Conservation (phyloP, 2,888 invertebrate species). For the Amiota communis region DNA sequence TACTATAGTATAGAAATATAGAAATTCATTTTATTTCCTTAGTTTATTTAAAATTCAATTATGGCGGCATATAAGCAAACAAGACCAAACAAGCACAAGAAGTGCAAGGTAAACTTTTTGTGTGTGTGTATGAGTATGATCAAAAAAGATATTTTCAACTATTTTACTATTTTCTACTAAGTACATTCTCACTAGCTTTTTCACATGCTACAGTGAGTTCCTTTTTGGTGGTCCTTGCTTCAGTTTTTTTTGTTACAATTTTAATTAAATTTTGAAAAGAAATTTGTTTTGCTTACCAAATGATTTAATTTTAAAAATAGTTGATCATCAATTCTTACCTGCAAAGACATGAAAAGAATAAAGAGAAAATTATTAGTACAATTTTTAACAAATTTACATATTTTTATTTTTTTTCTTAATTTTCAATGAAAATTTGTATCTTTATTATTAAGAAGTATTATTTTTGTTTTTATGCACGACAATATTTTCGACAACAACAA, state of each 20-base stretch:
- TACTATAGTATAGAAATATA: no score
- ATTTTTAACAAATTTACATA: no score
- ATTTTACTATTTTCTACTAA: background rate
- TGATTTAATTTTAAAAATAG: conserved; percentile 69
- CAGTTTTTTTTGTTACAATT: background rate
- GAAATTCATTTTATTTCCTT: background rate
- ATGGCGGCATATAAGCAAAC: conserved; percentile 47
- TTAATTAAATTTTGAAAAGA: background rate
- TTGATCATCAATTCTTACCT: conserved; percentile 73
- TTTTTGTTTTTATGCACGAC: no score
- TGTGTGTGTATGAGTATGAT: no score
- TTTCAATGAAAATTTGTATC: no score
- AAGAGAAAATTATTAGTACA: conserved; percentile 41
- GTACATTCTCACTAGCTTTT: background rate
- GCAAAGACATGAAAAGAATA: conserved; percentile 58
- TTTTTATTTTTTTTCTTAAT: no score
- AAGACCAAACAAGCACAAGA: background rate
- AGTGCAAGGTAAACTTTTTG: background rate
- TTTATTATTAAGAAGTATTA: background rate
- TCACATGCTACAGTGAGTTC: background rate
- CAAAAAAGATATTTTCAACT: background rate
- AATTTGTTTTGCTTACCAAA: conserved; percentile 65
- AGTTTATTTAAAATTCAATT: conserved; percentile 74
- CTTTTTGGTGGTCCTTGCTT: background rate
- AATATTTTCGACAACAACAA: conserved; percentile 8